Base-by-base conservation (phyloP, 2,113 vertebrate species). In the human region DNA sequence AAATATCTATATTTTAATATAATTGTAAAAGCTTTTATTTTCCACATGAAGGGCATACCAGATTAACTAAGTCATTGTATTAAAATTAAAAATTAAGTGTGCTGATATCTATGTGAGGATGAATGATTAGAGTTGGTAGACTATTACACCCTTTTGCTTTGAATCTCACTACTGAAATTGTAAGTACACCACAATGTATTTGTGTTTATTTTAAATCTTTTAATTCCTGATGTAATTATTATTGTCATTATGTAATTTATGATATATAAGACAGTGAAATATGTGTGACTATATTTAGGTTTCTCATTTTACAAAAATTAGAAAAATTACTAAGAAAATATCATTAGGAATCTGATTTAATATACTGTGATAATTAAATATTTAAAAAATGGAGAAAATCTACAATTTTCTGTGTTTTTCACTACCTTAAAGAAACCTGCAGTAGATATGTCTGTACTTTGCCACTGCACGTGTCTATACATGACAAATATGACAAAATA, bases 1-100 rank as follows among this genome's bases (percentile, higher is more conserved):
- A 59, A 73, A 66, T 20, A 72, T 90, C 14, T 3, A 93, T 95
- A 81, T 81, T 97, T 97, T 84, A 91, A 30, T 64, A 30, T 64
- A 32, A 82, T 25, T 78, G 79, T 18, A 82, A 70, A 79, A 79
- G 25, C 3, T 59, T 30, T 88, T 22, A 61, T 80, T 96, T 86
- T 72, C 22, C 8, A 38, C 7, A 25, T 27, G 14, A 48, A 45
- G 14, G 5, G 43, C 27, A 70, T 78, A 27, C 4, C 80, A 78
- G 14, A 59, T 79, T 84, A 78, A 76, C 40, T 83, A 43, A 43
- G 48, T 48, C 30, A 43, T 90, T 68, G 7, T 11, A 84, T 68
- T 75, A 12, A 38, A 55, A 76, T 89, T 90, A 18, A 66, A 68
- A 90, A 90, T 45, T 57, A 90, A 45, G 32, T 57, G 43, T 4